Percentiles rank a stretch among this genome's conserved stretches.
These are phyloP conservation scores for Falco punctatus DNA, from an alignment of 2,113 vertebrate genomes.

Conservation along the genomic window DNA sequence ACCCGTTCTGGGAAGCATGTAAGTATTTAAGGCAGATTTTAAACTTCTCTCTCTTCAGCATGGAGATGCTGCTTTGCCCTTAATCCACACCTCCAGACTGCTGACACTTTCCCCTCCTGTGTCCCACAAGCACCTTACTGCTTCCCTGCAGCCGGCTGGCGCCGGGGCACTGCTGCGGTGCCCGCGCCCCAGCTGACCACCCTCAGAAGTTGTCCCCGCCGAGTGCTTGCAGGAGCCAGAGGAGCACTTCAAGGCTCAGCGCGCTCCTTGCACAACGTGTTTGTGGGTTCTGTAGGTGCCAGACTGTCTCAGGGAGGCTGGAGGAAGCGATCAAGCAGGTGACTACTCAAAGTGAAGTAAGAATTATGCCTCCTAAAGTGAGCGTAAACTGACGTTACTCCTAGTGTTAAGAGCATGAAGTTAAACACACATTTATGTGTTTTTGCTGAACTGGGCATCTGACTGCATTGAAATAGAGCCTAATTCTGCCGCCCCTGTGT, in stretches of 20 bases:
- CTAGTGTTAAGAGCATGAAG: not conserved
- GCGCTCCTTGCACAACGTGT: fast-evolving
- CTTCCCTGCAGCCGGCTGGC: fast-evolving
- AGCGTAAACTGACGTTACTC: fast-evolving
- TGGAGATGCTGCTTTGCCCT: not conserved
- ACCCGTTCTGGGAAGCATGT: fast-evolving
- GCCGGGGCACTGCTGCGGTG: fast-evolving
- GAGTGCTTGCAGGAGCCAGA: not conserved
- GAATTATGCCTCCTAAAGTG: not conserved
- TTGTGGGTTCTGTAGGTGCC: not conserved
- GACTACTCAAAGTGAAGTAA: not conserved
- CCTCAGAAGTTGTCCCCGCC: fast-evolving
- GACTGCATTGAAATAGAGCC: not conserved
- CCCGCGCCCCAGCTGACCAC: not conserved
- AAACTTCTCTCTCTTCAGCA: not conserved
- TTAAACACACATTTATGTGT: not conserved
- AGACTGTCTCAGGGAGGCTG: not conserved
- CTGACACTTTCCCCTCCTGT: not conserved
- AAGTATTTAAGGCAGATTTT: not conserved
- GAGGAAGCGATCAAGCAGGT: not conserved
- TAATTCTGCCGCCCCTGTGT: not conserved
- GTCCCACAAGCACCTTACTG: not conserved
- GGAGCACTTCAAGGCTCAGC: not conserved
- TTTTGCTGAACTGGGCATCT: not conserved
- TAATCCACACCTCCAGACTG: not conserved